Base-by-base conservation (phyloP, 2,888 invertebrate genomes). In the Microplitis manilae region DNA sequence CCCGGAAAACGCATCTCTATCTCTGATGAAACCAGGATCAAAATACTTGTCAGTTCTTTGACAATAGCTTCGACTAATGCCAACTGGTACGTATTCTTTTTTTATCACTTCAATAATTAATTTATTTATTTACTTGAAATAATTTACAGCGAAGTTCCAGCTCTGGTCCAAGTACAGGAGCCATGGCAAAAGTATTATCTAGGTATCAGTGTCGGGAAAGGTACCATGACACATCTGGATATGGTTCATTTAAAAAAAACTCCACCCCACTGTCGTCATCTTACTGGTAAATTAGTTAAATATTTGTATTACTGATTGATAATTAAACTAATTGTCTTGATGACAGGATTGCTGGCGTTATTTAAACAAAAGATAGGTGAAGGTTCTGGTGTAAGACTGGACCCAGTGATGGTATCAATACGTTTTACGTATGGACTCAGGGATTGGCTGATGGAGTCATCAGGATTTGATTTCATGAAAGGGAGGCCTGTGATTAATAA, bases 321-420 rank as follows among this genome's bases (percentile, higher is more conserved):
- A 30, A 64, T 79, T 41, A 70, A 50, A 77, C 40, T 0, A 41
- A 41, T 41, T 60, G 17, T 30, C 13, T n/a, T 17, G 65, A 61
- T 75, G 13, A 38, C 62, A 85, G 94, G 94, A 2, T 91, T 98
- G 70, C 91, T 97, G 61, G 94, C 95, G 84, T 91, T 98, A 80
- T 98, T 99, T 88, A 97, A 97, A 90, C 95, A 95, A 38, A 98
- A 96, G 93, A 93, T 95, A 87, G 93, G 95, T n/a, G 86, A 88
- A 78, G 84, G 87, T 64, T 85, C 84, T 41, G 83, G 85, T 15
- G 73, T 85, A 7, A 91, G 92, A 69, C 89, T 93, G 70, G 94
- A 94, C 82, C 93, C 95, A 64, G 94, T 95, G 30, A 91, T 92
- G 73, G 93, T 96, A 9, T 94, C 95, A 13, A 93, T 94, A 7